Conservation (phyloP, 2,113 vertebrate genomes). For the Clinocottus analis region DNA sequence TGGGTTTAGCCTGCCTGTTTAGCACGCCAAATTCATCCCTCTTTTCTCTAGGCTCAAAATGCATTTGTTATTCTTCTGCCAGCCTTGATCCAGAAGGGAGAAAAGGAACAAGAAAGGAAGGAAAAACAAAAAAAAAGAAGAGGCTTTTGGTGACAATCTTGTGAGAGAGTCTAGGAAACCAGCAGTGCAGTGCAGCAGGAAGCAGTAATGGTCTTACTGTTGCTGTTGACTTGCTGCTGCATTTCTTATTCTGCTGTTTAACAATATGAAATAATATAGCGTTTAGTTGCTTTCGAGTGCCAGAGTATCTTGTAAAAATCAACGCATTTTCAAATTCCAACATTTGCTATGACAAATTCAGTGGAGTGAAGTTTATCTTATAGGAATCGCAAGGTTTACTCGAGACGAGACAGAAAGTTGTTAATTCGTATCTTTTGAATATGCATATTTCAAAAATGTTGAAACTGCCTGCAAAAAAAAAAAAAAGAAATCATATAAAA, state of each 20-base stretch:
- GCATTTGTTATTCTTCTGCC: conserved; percentile 82
- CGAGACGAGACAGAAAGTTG: too few species aligned
- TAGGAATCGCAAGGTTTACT: background rate
- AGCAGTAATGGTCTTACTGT: background rate
- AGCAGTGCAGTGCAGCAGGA: conserved; percentile 40
- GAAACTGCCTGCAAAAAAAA: background rate
- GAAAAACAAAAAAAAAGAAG: conserved; percentile 30
- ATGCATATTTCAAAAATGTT: background rate
- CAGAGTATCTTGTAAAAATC: background rate
- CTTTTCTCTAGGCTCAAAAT: conserved; percentile 80
- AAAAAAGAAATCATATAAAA: background rate
- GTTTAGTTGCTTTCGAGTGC: background rate
- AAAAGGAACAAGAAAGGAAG: conserved; percentile 60
- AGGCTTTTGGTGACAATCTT: conserved; percentile 57
- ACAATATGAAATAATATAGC: background rate
- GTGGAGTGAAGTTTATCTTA: background rate
- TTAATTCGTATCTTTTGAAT: background rate
- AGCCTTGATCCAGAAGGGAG: conserved; percentile 73
- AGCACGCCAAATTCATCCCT: conserved; percentile 80
- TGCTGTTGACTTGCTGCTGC: background rate
- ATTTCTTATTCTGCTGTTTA: background rate
- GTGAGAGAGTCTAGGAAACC: conserved; percentile 50
- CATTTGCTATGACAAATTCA: background rate
- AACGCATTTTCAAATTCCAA: background rate
- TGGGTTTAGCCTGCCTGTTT: conserved; percentile 85